Evolutionary conservation across 2,888 invertebrate species (phyloP).

Genomic region (Tenthredo amoena): DNA sequence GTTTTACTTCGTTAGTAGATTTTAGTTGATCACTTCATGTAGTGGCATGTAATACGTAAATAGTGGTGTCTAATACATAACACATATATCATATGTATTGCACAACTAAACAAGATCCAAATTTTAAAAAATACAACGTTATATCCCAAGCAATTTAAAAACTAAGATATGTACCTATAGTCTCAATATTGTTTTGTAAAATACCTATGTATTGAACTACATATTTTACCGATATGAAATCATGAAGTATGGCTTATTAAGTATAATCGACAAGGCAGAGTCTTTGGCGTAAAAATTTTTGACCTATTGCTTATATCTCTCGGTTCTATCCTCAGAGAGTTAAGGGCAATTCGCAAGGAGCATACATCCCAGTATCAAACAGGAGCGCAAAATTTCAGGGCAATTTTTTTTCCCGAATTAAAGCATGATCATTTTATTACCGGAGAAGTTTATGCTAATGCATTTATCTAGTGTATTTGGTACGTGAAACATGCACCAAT

Average conservation of each 20-base stretch:
- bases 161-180: slow-evolving; percentile 22
- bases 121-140: neutral
- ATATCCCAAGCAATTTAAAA: neutral
- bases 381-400: neutral
- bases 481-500: neutral
- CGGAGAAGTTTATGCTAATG: neutral
- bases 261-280: slow-evolving; percentile 14
- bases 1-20: neutral
- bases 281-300: slow-evolving; percentile 2
- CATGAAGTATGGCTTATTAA: neutral
- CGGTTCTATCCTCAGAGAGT: neutral
- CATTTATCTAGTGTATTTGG: neutral
- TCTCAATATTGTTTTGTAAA: slow-evolving; percentile 27
- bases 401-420: neutral
- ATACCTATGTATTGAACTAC: neutral
- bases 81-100: neutral
- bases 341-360: neutral
- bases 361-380: neutral
- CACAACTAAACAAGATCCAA: neutral
- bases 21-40: neutral
- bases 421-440: neutral
- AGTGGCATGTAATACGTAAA: neutral
- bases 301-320: neutral
- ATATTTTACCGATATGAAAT: neutral
- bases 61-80: neutral